Conservation (phyloP, 2,113 vertebrate genomes). For the Brachyhypopomus gauderio region DNA sequence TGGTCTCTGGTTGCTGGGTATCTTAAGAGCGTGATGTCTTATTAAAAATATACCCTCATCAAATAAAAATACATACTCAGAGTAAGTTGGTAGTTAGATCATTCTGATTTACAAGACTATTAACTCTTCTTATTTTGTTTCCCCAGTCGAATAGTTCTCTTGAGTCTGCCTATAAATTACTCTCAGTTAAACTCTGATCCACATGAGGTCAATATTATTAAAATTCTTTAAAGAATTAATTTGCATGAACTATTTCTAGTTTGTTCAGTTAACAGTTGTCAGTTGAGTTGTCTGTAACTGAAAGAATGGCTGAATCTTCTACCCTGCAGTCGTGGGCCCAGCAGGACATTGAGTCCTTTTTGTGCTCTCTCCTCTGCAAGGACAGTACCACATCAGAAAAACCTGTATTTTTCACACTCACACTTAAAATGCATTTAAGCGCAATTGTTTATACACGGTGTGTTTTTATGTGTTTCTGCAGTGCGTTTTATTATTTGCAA, state of each 20-base stretch:
- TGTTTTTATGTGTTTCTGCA: background rate
- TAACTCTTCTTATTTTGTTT: no score
- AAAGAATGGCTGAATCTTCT: background rate
- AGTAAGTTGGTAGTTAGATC: background rate
- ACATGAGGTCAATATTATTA: background rate
- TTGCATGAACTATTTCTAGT: background rate
- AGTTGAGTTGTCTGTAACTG: background rate
- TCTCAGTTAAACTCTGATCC: no score
- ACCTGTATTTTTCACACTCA: background rate
- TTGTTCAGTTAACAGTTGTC: background rate
- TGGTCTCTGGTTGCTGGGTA: background rate
- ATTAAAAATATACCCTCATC: background rate
- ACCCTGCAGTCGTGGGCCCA: background rate
- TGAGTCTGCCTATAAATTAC: no score
- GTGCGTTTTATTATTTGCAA: constrained; percentile 41
- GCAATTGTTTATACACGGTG: background rate
- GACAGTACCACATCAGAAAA: background rate
- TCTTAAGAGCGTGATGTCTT: constrained; percentile 21
- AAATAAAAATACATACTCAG: background rate
- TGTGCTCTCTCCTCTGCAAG: background rate
- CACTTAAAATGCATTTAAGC: background rate
- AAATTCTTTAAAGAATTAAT: background rate
- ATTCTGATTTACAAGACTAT: background rate
- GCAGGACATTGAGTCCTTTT: background rate
- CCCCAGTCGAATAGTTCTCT: no score